Base-by-base conservation (phyloP, 1,140 invertebrate genomes). In the Magallana gigas region DNA sequence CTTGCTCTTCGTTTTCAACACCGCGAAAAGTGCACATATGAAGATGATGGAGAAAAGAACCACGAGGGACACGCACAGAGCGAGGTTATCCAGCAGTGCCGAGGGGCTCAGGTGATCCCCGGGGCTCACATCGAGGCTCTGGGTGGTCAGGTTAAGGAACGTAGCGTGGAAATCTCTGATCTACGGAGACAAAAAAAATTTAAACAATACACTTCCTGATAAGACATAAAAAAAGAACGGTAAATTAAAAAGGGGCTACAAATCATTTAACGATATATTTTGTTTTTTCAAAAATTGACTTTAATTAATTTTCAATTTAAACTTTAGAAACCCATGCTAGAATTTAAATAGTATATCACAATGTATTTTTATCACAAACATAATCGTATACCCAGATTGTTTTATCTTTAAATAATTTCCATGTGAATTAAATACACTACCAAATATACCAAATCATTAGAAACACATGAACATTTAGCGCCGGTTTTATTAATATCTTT, bases 151-250 rank as follows among this genome's bases (percentile, higher is more conserved):
- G 14, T 76, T 76, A 8, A 76, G 12, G 14, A 76, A 76, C 8
- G 68, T 76, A 23, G 23, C 68, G 14, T 76, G 68, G 23, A 76
- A 76, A 1, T 76, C 68, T 76, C 36, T 76, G 12, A 76, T 76
- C 68, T 76, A 36, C 2, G 11, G 36, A 76, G 18, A 36, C 29
- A 64, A 1, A 64, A 64, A 62, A 18, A 6, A 16, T 64, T 16
- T 0, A n/a, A 64, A n/a, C 16, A 18, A 16, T n/a, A 64, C 16
- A 16, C 0, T 64, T 16, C 7, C 7, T 64, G 16, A 16, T 64
- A n/a, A n/a, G 1, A 5, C 1, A 64, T 8, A 64, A 16, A 64
- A 64, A 16, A 64, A 64, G 16, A 64, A n/a, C 2, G 11, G 8
- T n/a, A 64, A 64, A 1, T 16, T 64, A 14, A 64, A 48, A 4